Evolutionary conservation across 2,888 invertebrate species (phyloP).

Genomic region (Eupeodes latifasciatus): DNA sequence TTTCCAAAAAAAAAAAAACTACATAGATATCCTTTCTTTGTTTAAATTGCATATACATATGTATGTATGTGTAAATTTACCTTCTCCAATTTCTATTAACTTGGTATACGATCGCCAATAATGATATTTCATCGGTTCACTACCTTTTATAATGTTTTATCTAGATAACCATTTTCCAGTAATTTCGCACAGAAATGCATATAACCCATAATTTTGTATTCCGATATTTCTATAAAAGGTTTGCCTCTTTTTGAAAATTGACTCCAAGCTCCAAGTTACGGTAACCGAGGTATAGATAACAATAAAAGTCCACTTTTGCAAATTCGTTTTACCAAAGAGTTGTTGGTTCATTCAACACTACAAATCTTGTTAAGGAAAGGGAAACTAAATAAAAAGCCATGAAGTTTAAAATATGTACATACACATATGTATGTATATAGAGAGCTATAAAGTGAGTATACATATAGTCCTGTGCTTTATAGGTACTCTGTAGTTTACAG

Average conservation of each 20-base stretch:
- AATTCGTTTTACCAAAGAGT: background rate
- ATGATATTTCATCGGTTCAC: background rate
- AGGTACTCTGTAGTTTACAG: background rate
- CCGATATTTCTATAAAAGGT: background rate
- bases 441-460: background rate
- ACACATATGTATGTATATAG: background rate
- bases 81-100: no score
- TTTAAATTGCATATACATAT: no score
- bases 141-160: background rate
- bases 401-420: background rate
- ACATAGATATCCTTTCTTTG: no score
- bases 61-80: no score
- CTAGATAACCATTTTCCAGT: background rate
- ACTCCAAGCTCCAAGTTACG: constrained; percentile 11
- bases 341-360: background rate
- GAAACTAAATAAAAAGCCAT: background rate
- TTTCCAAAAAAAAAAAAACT: no score
- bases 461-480: background rate
- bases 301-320: constrained; percentile 29
- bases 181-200: background rate
- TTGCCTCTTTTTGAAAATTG: background rate
- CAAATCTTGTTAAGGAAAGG: constrained; percentile 3
- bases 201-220: background rate
- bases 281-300: background rate
- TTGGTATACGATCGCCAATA: no score